These are phyloP conservation scores for Zhengitettix transpicula DNA, from an alignment of 2,888 invertebrate species.

Conservation along the genomic window DNA sequence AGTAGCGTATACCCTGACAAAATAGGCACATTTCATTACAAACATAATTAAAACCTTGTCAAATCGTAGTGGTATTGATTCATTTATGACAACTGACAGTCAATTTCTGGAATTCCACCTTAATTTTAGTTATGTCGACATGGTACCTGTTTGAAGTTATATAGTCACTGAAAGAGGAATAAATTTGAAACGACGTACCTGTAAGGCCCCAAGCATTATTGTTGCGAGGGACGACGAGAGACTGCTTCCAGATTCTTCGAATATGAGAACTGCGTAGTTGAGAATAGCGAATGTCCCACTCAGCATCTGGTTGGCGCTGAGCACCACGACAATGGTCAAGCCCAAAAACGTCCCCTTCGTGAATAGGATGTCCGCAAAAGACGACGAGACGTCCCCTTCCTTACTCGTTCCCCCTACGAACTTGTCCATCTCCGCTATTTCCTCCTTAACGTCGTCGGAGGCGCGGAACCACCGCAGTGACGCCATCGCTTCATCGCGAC, in stretches of 20 bases:
- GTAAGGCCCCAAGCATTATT: conserved; percentile 26
- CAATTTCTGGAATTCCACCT: too few relatives aligned
- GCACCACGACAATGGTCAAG: conserved; percentile 22
- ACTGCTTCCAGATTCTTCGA: conserved; percentile 19
- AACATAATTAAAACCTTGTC: too few relatives aligned
- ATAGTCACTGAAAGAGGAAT: too few relatives aligned
- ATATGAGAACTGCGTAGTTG: conserved; percentile 21
- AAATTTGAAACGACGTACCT: not conserved
- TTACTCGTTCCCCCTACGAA: conserved; percentile 10
- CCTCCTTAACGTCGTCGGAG: not conserved
- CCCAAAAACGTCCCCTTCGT: conserved; percentile 14
- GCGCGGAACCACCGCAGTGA: conserved; percentile 19
- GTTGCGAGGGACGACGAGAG: conserved; percentile 21
- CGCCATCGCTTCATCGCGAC: conserved; percentile 26
- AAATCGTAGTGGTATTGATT: too few relatives aligned
- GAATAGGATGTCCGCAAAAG: not conserved
- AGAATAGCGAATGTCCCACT: conserved; percentile 29
- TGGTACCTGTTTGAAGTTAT: too few relatives aligned
- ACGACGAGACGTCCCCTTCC: not conserved
- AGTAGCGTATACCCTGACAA: too few relatives aligned
- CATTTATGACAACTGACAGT: too few relatives aligned
- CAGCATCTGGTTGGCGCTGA: conserved; percentile 27
- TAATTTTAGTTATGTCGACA: too few relatives aligned
- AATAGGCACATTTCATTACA: too few relatives aligned
- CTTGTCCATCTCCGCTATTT: not conserved